Evolutionary conservation across 2,888 invertebrate species (phyloP).

Genomic region (Opisthograptis luteolata): DNA sequence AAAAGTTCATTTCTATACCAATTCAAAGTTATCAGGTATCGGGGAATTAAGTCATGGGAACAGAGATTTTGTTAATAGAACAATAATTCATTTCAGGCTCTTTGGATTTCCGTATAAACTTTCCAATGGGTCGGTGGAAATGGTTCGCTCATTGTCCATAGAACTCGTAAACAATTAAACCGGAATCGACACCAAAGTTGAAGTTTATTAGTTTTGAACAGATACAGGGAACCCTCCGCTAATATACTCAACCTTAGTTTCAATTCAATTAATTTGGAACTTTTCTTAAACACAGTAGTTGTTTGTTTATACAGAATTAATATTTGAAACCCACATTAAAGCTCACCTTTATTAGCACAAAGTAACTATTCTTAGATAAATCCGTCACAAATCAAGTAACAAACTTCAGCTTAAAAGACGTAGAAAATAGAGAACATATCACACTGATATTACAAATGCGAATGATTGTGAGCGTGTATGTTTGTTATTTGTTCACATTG

Average conservation of each 20-base stretch:
- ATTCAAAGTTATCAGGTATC: too few relatives aligned
- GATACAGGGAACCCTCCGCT: conserved; percentile 15
- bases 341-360: too few relatives aligned
- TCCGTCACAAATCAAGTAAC: too few relatives aligned
- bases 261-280: conserved; percentile 22
- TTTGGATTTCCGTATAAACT: conserved; percentile 21
- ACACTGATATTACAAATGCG: too few relatives aligned
- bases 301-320: conserved; percentile 15
- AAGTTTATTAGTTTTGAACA: conserved; percentile 33
- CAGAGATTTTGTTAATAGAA: conserved; percentile 6
- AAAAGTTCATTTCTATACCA: too few relatives aligned
- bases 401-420: too few relatives aligned
- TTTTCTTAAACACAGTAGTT: conserved; percentile 16
- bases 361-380: too few relatives aligned
- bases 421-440: too few relatives aligned
- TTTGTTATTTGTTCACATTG: too few relatives aligned
- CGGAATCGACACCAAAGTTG: conserved; percentile 26
- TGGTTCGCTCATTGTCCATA: conserved; percentile 21
- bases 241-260: conserved; percentile 20
- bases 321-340: neutral
- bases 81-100: conserved; percentile 12
- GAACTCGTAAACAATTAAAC: conserved; percentile 30
- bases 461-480: too few relatives aligned
- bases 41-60: conserved; percentile 2
- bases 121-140: conserved; percentile 23